These are phyloP conservation scores for Cyrtonyx montezumae DNA, from an alignment of 2,113 vertebrate genomes.

Conservation along the genomic window DNA sequence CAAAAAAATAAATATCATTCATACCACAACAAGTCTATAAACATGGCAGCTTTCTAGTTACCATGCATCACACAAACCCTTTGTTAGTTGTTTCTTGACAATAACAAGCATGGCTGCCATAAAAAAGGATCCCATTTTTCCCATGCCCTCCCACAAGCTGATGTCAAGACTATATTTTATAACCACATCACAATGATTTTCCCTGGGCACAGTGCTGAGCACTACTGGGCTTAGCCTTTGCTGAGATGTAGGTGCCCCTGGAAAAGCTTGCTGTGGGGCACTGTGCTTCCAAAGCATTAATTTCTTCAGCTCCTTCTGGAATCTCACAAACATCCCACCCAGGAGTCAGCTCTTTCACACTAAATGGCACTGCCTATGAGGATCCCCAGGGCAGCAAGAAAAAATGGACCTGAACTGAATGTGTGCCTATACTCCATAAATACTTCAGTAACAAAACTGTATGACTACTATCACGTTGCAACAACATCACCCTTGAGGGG, in stretches of 20 bases:
- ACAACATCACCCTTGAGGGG: background rate
- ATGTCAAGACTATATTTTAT: slow-evolving; percentile 18
- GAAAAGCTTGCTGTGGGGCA: slow-evolving; percentile 56
- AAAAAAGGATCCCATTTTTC: background rate
- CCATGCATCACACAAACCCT: background rate
- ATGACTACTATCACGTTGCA: background rate
- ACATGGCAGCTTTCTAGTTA: background rate
- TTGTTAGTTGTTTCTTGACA: background rate
- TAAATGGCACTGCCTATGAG: slow-evolving; percentile 21
- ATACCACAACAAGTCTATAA: background rate
- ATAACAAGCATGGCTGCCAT: background rate
- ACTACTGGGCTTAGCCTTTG: slow-evolving; percentile 33
- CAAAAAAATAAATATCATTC: background rate
- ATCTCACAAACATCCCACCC: slow-evolving; percentile 65
- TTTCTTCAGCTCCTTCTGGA: slow-evolving; percentile 60
- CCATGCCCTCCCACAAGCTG: background rate
- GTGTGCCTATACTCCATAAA: background rate
- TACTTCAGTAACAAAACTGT: slow-evolving; percentile 55
- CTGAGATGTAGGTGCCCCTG: background rate
- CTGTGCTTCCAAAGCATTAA: slow-evolving; percentile 30
- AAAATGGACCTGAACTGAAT: background rate
- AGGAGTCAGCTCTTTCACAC: slow-evolving; percentile 15
- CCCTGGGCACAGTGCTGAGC: slow-evolving; percentile 29
- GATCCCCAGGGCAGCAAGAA: slow-evolving; percentile 6
- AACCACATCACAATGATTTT: slow-evolving; percentile 51